Conservation (phyloP, 2,888 invertebrate genomes). For the Troides aeacus region DNA sequence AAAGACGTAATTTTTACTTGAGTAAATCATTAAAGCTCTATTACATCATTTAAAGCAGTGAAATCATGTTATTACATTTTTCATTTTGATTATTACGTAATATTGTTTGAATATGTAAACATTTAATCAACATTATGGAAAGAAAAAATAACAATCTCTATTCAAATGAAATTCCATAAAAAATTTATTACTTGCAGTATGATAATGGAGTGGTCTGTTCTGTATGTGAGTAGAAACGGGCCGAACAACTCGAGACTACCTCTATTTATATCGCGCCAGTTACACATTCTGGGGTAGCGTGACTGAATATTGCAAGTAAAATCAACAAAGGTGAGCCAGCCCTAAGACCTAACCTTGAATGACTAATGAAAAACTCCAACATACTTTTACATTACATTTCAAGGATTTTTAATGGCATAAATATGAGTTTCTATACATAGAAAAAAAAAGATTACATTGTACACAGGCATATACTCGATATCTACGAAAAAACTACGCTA, state of each 20-base stretch:
- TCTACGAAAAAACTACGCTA: background rate
- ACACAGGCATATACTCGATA: background rate
- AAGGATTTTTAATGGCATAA: background rate
- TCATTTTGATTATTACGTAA: no score
- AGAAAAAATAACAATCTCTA: background rate
- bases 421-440: background rate
- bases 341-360: conserved; percentile 36
- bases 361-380: conserved; percentile 12
- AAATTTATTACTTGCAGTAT: conserved; percentile 72
- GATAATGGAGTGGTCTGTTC: conserved; percentile 73
- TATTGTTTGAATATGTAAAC: no score
- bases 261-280: conserved; percentile 70
- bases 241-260: conserved; percentile 61
- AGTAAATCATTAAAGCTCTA: no score
- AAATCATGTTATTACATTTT: no score
- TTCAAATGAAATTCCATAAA: conserved; percentile 58
- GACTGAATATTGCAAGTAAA: conserved; percentile 71
- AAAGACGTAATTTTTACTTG: no score
- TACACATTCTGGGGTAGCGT: conserved; percentile 61
- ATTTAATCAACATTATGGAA: background rate
- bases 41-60: no score
- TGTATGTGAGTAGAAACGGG: conserved; percentile 58
- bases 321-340: conserved; percentile 55
- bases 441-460: background rate
- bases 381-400: background rate